A percentile compares a stretch with the other conserved stretches of the same genome.
Conservation (phyloP, 2,797 vertebrate species). For the Chaetodon trifasciatus region DNA sequence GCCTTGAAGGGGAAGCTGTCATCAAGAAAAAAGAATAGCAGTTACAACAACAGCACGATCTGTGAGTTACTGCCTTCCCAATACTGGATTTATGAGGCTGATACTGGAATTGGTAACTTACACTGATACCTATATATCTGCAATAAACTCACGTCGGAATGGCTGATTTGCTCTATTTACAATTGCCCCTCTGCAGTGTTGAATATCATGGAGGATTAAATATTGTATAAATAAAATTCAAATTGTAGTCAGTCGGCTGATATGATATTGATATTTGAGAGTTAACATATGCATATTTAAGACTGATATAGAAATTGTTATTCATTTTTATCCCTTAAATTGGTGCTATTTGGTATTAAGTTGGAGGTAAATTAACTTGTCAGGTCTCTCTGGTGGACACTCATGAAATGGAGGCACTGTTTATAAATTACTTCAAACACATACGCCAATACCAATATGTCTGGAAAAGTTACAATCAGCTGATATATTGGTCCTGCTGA, state of each 20-base stretch:
- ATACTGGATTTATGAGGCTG: not conserved
- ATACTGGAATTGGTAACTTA: not conserved
- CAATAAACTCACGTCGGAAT: not conserved
- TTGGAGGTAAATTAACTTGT: not conserved
- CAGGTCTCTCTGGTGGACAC: constrained; percentile 11
- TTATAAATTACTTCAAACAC: not conserved
- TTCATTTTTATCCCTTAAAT: not conserved
- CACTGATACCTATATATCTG: not conserved
- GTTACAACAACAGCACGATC: constrained; percentile 2
- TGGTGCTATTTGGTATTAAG: too few relatives aligned
- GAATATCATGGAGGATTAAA: not conserved
- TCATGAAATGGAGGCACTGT: not conserved
- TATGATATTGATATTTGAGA: not conserved
- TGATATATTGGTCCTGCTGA: not conserved
- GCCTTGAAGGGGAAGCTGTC: constrained; percentile 7
- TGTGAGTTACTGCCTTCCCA: not conserved
- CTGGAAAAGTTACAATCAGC: not conserved
- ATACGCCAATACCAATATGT: not conserved
- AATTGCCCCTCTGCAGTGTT: not conserved
- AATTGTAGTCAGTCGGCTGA: not conserved
- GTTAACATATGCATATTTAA: not conserved
- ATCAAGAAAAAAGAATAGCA: constrained; percentile 17
- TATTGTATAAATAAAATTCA: not conserved
- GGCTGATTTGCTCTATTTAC: not conserved
- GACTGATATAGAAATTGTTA: not conserved